Base-by-base conservation (phyloP, 2,797 vertebrate species). In the Phrynocephalus guinanensis region DNA sequence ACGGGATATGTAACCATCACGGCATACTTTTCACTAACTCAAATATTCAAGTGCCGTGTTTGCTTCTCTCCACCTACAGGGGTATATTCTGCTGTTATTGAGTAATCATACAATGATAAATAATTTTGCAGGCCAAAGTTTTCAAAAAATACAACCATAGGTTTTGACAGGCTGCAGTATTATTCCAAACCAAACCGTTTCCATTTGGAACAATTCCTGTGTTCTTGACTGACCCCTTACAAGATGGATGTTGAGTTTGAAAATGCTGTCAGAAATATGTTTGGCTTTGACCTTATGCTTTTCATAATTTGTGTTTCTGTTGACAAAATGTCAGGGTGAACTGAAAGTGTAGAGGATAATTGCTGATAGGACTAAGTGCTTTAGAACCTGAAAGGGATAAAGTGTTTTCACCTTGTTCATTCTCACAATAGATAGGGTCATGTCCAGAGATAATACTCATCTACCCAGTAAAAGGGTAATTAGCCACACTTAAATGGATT, bases 211-310 rank as follows among this genome's bases (percentile, higher is more conserved):
- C 52, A 48, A 77, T 77, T 77, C 38, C 73, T 26, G 18, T 50
- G 38, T 68, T 33, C 72, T 67, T 13, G 11, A 50, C 28, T 48
- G n/a, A 50, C 44, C 76, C 56, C 73, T 78, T 68, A 78, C 68
- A 50, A 33, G 73, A 50, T 78, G 38, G 63, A 78, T 85, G 68
- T 50, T 85, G 73, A 78, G 63, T 85, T 78, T 85, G 84, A 85
- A 85, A 85, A 85, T 85, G 44, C 38, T 78, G 28, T 77, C 16
- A n/a, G 18, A 8, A 71, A 71, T 56, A 72, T 78, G 84, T 24
- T 26, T 48, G 75, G 50, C 78, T 30, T 63, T 78, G 10, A n/a
- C 63, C 33, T 78, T 50, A 78, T 85, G 50, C 38, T 50, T 63
- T 67, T 66, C 13, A 44, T 84, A 30, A 20, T 77, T 48, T 85